Conservation (phyloP, 2,113 vertebrate species). For the Spilogale gracilis region DNA sequence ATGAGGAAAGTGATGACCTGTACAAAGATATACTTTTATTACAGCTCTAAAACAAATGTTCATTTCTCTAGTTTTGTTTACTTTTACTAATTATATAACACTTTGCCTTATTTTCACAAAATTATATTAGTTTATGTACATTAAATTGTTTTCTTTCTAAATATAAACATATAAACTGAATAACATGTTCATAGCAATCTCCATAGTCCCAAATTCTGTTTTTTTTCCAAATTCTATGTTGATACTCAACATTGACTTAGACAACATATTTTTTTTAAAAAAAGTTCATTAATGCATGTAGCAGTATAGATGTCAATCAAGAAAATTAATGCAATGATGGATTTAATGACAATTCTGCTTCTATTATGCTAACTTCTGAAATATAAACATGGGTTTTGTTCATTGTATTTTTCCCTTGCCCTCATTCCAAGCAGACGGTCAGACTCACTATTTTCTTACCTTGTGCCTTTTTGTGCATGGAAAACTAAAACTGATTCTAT, state of each 20-base stretch:
- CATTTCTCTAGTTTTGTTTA: neutral
- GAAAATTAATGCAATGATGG: neutral
- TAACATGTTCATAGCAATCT: neutral
- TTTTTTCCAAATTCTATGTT: neutral
- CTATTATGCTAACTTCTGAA: neutral
- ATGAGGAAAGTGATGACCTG: neutral
- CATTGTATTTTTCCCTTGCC: neutral
- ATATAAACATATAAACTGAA: neutral
- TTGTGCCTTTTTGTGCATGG: neutral
- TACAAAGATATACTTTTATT: neutral
- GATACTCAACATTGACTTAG: neutral
- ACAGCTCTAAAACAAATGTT: neutral
- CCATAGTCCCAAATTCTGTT: neutral
- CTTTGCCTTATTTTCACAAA: neutral
- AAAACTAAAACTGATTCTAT: neutral
- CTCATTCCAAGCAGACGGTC: neutral
- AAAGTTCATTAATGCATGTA: neutral
- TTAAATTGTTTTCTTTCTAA: neutral
- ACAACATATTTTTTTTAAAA: neutral
- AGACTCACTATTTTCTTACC: neutral
- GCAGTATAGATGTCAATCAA: neutral
- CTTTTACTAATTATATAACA: neutral
- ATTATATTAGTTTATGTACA: neutral
- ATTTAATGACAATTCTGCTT: neutral
- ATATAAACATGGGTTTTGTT: neutral